These are phyloP conservation scores for Drosophila pseudoobscura DNA, from an alignment of 1,140 invertebrate genomes.

Conservation along the genomic window DNA sequence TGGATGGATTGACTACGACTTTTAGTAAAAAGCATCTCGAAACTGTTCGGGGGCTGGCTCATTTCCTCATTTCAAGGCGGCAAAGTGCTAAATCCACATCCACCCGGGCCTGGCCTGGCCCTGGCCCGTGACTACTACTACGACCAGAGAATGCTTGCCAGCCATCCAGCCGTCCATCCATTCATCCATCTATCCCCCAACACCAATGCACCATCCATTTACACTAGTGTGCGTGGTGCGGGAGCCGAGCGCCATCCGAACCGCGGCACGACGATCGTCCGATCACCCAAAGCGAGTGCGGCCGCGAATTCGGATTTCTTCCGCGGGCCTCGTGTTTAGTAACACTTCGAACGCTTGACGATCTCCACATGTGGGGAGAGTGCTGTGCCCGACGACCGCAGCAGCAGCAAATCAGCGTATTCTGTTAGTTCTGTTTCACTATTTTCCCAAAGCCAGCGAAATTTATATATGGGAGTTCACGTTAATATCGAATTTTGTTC, in stretches of 20 bases:
- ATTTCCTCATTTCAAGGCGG: conserved; percentile 81
- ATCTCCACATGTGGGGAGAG: conserved; percentile 83
- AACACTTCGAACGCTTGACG: conserved; percentile 83
- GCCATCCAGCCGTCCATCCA: no score
- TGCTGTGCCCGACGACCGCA: conserved; percentile 80
- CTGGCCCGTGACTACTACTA: neutral
- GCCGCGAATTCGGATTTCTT: conserved; percentile 71
- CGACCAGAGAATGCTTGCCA: neutral
- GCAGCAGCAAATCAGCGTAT: conserved; percentile 69
- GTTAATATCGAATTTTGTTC: conserved; percentile 12
- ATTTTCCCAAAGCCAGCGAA: neutral
- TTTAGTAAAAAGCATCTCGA: no score
- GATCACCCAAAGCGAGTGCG: conserved; percentile 16
- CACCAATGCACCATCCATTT: no score
- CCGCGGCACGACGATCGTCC: conserved; percentile 14
- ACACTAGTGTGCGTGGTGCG: conserved; percentile 43
- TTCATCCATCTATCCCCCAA: conserved; percentile 10
- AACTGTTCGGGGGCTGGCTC: conserved; percentile 8
- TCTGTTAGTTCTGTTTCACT: conserved; percentile 53
- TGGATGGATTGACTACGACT: neutral
- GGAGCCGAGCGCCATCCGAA: conserved; percentile 20
- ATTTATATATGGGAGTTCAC: neutral
- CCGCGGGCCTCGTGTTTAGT: conserved; percentile 76
- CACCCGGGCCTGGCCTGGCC: conserved; percentile 26
- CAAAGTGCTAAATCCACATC: conserved; percentile 70